Conservation (phyloP, 2,797 vertebrate genomes). For the Gallirallus australis region DNA sequence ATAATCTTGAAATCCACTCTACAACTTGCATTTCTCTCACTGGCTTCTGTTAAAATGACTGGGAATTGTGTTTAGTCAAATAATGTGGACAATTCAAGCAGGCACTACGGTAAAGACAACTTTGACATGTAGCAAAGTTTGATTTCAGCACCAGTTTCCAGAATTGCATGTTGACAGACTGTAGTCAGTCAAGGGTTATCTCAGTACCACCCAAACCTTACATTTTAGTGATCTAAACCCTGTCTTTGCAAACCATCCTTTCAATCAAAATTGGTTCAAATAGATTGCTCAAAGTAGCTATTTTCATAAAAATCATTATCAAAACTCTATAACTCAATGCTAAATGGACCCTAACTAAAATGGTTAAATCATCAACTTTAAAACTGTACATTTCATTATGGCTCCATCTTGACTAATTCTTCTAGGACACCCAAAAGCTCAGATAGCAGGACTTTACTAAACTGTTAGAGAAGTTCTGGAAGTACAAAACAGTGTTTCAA, state of each 20-base stretch:
- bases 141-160: background rate
- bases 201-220: background rate
- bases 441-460: background rate
- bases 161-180: background rate
- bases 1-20: background rate
- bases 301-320: constrained; percentile 1
- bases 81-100: background rate
- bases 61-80: background rate
- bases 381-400: background rate
- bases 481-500: background rate
- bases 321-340: background rate
- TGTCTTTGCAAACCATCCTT: background rate
- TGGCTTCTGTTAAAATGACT: background rate
- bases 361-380: background rate
- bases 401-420: constrained; percentile 3
- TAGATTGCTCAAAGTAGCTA: background rate
- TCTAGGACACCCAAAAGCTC: background rate
- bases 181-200: background rate
- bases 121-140: background rate
- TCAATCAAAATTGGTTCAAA: constrained; percentile 9
- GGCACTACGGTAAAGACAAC: background rate
- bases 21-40: background rate
- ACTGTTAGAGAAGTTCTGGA: background rate
- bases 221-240: background rate
- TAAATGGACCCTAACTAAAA: background rate